phyloP scores from a whole-genome alignment of 2,797 vertebrate species.

The Rallus crepitans region DNA sequence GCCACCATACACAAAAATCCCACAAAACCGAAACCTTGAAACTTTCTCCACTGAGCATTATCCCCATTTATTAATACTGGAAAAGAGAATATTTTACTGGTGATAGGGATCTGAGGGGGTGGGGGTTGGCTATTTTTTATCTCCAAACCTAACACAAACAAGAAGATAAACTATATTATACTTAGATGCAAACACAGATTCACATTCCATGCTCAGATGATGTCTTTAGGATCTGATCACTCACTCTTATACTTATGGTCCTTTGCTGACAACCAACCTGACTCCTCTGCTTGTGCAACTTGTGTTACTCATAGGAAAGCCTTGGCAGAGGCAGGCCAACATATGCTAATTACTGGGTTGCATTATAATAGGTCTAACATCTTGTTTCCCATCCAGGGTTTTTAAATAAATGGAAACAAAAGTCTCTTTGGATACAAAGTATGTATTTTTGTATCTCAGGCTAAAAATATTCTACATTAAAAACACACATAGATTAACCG shows the following conservation, averaged over 20 bases:
- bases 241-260: background rate
- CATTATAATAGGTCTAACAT: conserved; percentile 65
- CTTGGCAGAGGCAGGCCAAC: conserved; percentile 50
- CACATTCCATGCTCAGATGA: background rate
- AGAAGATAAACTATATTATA: background rate
- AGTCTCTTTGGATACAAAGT: conserved; percentile 28
- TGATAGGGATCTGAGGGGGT: rapidly evolving
- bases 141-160: background rate
- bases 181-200: background rate
- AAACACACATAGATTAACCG: conserved; percentile 33
- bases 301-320: conserved; percentile 53
- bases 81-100: background rate
- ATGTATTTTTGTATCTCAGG: background rate
- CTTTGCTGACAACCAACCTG: conserved; percentile 23
- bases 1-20: background rate
- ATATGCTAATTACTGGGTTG: conserved; percentile 62
- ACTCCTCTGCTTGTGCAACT: conserved; percentile 41
- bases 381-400: conserved; percentile 44
- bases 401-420: conserved; percentile 61
- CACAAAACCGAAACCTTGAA: background rate
- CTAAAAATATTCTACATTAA: conserved; percentile 35
- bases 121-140: too few relatives aligned
- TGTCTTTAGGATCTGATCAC: conserved; percentile 2
- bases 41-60: background rate
- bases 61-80: background rate